Evolutionary conservation across 2,113 vertebrate genomes (phyloP), one percentile per base, ranked within the genome.

Genomic region (Pungitius pungitius): DNA sequence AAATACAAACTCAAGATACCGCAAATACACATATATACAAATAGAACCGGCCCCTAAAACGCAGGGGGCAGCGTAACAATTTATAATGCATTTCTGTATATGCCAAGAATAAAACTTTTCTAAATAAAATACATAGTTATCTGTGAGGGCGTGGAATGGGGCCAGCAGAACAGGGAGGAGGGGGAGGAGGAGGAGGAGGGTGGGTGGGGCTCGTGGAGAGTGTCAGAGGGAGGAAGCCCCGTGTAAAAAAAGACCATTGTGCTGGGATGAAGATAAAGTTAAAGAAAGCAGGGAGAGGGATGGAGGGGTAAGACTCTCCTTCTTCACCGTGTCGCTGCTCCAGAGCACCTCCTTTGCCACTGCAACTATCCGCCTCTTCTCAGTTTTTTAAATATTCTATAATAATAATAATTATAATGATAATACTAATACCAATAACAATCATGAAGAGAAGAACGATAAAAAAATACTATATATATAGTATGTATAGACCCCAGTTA

Each of bases 21-120:
- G 89, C 88, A 90, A 93, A 92, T 93, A 92, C 93, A 94, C 91
- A 84, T 94, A 94, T 94, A 92, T 94, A 94, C 92, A 94, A 92
- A 95, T 84, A 94, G 90, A 86, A 83, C 86, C 78, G 9, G 65
- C 84, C 83, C 89, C 73, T 61, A 40, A 77, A 69, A 85, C 69
- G 24, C 75, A 3, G 69, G 58, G 75, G 83, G 69, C 76, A 42
- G 85, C 83, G 88, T 82, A 81, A 88, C 79, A 81, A 89, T 92
- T 93, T 90, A 92, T 92, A 92, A 94, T 92, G 92, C 92, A 92
- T 92, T 92, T 94, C 90, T 93, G 89, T 94, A 94, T 92, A 93
- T 91, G 92, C 81, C 90, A 93, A 94, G 93, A 93, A 94, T 93
- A 94, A 94, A 94, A 93, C 84, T 91, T 90, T 91, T 93, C 93